Percentiles rank a stretch among this genome's conserved stretches.
Evolutionary conservation across 1,140 invertebrate species (phyloP).

Genomic region (Apolygus lucorum): DNA sequence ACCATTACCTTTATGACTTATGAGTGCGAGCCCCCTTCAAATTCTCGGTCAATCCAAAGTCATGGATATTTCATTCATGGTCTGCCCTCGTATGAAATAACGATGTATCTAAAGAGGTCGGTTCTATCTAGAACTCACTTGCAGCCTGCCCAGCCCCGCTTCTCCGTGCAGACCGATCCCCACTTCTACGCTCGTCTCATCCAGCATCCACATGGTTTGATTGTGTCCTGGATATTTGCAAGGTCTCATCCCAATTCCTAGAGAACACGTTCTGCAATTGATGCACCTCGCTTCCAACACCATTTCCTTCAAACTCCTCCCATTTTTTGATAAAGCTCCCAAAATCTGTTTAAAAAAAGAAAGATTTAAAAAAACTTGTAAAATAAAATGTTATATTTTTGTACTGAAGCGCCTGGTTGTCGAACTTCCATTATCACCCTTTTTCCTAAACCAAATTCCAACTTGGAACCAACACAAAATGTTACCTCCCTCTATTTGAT

Average conservation of each 20-base stretch:
- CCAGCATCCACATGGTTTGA: conserved; percentile 55
- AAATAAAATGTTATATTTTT: neutral
- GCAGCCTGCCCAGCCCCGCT: conserved; percentile 62
- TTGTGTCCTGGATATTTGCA: conserved; percentile 62
- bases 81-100: no score
- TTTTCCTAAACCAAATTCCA: no score
- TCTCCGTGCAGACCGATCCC: conserved; percentile 81
- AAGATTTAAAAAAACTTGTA: conserved; percentile 24
- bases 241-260: conserved; percentile 59
- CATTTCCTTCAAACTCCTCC: conserved; percentile 48
- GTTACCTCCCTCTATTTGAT: no score
- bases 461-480: no score
- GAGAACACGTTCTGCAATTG: conserved; percentile 50
- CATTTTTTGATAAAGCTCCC: conserved; percentile 59
- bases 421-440: no score
- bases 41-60: no score
- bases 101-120: no score
- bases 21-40: no score
- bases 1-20: conserved; percentile 15
- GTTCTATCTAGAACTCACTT: no score
- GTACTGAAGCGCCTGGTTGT: no score
- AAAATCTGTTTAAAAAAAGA: conserved; percentile 54
- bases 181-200: conserved; percentile 62
- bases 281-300: conserved; percentile 17
- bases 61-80: no score